Base-by-base conservation (phyloP, 2,113 vertebrate genomes). In the Centropristis striata region DNA sequence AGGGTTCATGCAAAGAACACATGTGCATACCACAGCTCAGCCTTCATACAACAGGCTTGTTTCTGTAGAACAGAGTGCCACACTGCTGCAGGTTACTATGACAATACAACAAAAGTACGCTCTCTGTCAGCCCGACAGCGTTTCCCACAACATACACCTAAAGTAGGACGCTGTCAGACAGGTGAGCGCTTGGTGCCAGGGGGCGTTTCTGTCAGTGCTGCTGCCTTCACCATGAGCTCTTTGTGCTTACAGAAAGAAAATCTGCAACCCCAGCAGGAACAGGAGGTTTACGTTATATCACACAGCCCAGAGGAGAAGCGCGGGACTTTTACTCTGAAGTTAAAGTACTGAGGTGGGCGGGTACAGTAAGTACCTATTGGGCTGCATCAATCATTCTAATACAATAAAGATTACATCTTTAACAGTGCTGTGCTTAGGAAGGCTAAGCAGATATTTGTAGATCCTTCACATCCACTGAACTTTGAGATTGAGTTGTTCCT, bases 101-200 rank as follows among this genome's bases (percentile, higher is more conserved):
- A 18, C 20, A 0, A 80, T 2, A 16, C 14, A n/a, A 65, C 28
- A 75, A 80, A 44, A 3, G 32, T 3, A 32, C 32, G 32, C 32
- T 32, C 32, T 3, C 23, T 27, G 5, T 10, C 74, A 37, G 65
- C 86, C 5, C 2, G 37, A 44, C 8, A 67, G 79, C 41, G 32
- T 79, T 88, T 88, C 86, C 67, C 86, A 88, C 66, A 78, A 13
- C 1, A 6, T 8, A 3, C 9, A 61, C 49, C 46, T 60, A 53
- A 70, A 25, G 4, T 1, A 1, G 21, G 39, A 64, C 4, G 20
- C 64, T 46, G 54, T 10, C 13, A 41, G 13, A 66, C 42, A 71
- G 53, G 53, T 70, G 72, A 77, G 20, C 0, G 13, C 51, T 69
- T 3, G 20, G 12, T 47, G 71, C 80, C 75, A n/a, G 66, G 4